Percentiles rank a stretch among this genome's conserved stretches.
Evolutionary conservation across 2,113 vertebrate genomes (phyloP).

Genomic region (Vulpes lagopus): DNA sequence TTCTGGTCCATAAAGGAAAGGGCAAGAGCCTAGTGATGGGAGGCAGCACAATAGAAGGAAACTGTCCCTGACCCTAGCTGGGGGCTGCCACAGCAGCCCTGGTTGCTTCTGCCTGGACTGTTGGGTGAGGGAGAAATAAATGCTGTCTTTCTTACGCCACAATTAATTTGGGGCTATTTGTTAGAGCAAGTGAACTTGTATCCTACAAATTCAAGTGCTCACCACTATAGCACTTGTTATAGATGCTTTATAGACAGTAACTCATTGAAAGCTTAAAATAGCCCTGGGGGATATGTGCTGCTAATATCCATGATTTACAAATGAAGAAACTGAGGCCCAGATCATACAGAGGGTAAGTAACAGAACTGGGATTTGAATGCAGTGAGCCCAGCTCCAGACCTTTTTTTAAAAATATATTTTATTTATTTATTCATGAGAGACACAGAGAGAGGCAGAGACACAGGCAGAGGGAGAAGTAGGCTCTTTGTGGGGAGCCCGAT

Average conservation of each 20-base stretch:
- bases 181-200: neutral
- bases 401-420: neutral
- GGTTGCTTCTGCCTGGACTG: neutral
- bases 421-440: too few relatives aligned
- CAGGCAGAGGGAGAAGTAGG: too few relatives aligned
- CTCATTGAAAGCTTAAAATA: neutral
- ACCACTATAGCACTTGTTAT: neutral
- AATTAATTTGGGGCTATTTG: slow-evolving; percentile 27
- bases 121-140: neutral
- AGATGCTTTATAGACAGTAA: neutral
- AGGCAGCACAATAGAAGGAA: neutral
- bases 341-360: neutral
- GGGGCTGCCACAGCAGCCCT: neutral
- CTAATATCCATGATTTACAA: neutral
- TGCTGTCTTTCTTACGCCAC: neutral
- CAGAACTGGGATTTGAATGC: neutral
- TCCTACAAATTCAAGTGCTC: slow-evolving; percentile 23
- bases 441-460: too few relatives aligned
- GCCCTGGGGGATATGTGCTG: neutral
- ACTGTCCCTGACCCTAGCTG: neutral
- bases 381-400: neutral
- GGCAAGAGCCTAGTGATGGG: neutral
- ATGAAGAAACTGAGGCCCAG: slow-evolving; percentile 23
- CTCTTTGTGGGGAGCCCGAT: too few relatives aligned
- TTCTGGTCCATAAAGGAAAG: slow-evolving; percentile 36